Percentiles rank a stretch among this genome's conserved stretches.
Evolutionary conservation across 2,113 vertebrate genomes (phyloP).

Genomic region (Nasalis larvatus): DNA sequence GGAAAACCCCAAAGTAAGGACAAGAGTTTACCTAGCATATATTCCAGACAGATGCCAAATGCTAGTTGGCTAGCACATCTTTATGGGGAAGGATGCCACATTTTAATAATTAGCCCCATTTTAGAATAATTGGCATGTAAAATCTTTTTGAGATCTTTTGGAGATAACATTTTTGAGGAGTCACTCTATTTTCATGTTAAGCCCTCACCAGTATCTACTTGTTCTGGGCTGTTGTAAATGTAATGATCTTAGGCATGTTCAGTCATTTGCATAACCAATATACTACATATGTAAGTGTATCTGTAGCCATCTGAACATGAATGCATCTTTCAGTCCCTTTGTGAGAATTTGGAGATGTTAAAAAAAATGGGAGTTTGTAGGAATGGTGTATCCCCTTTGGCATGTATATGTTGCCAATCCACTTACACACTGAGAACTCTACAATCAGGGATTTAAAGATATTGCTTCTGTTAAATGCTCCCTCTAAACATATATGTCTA

Average conservation of each 20-base stretch:
- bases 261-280: neutral
- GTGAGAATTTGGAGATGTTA: neutral
- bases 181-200: neutral
- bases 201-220: neutral
- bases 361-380: neutral
- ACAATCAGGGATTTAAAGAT: neutral
- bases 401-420: neutral
- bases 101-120: neutral
- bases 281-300: neutral
- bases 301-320: neutral
- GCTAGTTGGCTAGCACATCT: neutral
- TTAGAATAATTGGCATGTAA: neutral
- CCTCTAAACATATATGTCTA: neutral
- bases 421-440: neutral
- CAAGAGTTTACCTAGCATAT: conserved; percentile 7
- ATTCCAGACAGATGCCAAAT: neutral
- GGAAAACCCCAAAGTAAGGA: conserved; percentile 25
- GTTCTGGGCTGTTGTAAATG: neutral
- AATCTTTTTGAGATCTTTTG: neutral
- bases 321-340: neutral
- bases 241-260: neutral
- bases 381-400: neutral
- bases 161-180: neutral
- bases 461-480: neutral
- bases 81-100: neutral